Conservation (phyloP, 1,140 invertebrate genomes). For the Drosophila kurseongensis region DNA sequence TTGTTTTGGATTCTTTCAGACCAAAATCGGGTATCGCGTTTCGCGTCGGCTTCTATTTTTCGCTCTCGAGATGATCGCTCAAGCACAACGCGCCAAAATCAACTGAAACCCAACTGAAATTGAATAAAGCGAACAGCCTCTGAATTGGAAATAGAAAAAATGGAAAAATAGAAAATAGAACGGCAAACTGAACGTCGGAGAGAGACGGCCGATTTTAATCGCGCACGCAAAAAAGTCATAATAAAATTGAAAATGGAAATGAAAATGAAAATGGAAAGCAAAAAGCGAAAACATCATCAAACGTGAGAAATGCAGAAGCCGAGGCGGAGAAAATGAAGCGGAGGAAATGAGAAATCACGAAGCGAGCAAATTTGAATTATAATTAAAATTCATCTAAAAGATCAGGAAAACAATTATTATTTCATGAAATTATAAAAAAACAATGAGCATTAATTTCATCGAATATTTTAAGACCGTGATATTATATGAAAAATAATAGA, state of each 20-base stretch:
- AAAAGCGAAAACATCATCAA: constrained; percentile 20
- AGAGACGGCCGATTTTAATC: constrained; percentile 55
- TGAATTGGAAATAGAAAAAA: constrained; percentile 64
- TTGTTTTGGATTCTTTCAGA: not conserved
- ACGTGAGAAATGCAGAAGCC: not conserved
- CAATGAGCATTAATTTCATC: too few relatives aligned
- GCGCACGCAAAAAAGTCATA: constrained; percentile 66
- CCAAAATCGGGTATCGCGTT: constrained; percentile 20
- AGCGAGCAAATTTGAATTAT: not conserved
- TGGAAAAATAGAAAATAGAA: constrained; percentile 50
- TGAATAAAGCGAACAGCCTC: constrained; percentile 31
- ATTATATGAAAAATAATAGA: too few relatives aligned
- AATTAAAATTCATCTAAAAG: not conserved
- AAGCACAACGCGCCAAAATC: constrained; percentile 54
- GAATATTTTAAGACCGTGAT: too few relatives aligned
- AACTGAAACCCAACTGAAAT: constrained; percentile 47
- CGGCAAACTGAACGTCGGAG: constrained; percentile 21
- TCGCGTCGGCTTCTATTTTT: constrained; percentile 1
- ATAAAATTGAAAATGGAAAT: constrained; percentile 42
- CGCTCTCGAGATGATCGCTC: constrained; percentile 30
- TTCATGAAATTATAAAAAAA: too few relatives aligned
- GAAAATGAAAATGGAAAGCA: constrained; percentile 18
- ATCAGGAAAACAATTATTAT: not conserved
- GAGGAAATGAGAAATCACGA: constrained; percentile 14
- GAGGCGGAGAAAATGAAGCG: constrained; percentile 8